Base-by-base conservation (phyloP, 2,797 vertebrate genomes). In the Furcifer pardalis region DNA sequence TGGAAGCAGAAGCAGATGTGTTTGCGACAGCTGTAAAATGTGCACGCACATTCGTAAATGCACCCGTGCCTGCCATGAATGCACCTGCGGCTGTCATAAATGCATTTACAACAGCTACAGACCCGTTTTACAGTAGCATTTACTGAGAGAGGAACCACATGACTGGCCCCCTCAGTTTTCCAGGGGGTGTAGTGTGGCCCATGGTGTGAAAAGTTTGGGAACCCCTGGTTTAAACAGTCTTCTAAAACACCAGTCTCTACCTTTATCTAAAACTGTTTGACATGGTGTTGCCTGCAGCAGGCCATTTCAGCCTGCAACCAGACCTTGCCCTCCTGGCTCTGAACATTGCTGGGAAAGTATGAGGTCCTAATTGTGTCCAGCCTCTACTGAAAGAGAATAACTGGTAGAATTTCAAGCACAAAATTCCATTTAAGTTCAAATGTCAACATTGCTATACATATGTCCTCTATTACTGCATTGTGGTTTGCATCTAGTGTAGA, bases 351-450 rank as follows among this genome's bases (percentile, higher is more conserved):
- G 68, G 79, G 84, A 91, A 91, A 81, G 21, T 71, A 46, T 15
- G 52, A 89, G 86, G 79, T 86, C 60, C n/a, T 89, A 65, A 87
- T 87, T 83, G 42, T 52, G 5, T 80, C 90, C 82, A 42, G 78
- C 81, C 79, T 89, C 60, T 89, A 88, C 86, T 90, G 74, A 23
- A 30, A 66, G 69, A 77, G 56, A 87, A 86, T 74, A 91, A 83
- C 66, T 72, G 85, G 69, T 89, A 91, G 90, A 84, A 71, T 91
- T 93, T 92, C 87, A 93, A 90, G 92, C 68, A 71, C 78, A 91
- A 88, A 91, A 92, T 91, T 90, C 56, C 81, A 87, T 71, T 76
- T 85, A 84, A 81, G 80, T 91, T 92, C 74, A 91, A 87, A 83
- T 76, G 10, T 89, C 60, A 46, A 60, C 12, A 30, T 1, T 66